Conservation (phyloP, 2,113 vertebrate genomes). For the Chroicocephalus ridibundus region DNA sequence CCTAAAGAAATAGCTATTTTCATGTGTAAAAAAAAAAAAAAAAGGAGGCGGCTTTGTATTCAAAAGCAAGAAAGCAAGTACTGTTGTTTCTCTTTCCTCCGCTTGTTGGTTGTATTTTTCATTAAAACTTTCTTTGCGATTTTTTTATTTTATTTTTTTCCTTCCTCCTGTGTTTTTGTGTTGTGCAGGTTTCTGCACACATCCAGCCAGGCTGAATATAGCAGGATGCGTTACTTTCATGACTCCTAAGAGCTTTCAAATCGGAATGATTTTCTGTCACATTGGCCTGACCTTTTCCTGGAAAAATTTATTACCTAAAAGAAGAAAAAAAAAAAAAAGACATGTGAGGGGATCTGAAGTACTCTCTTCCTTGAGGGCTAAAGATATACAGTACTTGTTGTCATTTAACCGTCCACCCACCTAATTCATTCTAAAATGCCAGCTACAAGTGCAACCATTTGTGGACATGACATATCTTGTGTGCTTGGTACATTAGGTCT, state of each 20-base stretch:
- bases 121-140: not conserved
- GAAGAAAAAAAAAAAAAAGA: not conserved
- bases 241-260: constrained; percentile 37
- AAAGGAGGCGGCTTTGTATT: not conserved
- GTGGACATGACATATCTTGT: not conserved
- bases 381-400: constrained; percentile 24
- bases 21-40: not conserved
- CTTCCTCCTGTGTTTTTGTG: not conserved
- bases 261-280: constrained; percentile 60
- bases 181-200: not conserved
- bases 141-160: not conserved
- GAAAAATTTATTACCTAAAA: constrained; percentile 38
- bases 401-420: not conserved
- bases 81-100: not conserved
- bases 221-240: not conserved
- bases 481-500: not conserved
- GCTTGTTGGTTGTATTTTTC: not conserved
- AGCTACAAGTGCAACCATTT: constrained; percentile 14
- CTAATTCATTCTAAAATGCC: constrained; percentile 9
- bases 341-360: not conserved
- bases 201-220: not conserved
- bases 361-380: not conserved
- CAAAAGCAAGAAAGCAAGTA: not conserved
- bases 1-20: not conserved
- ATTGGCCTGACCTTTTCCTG: constrained; percentile 37